Evolutionary conservation across 2,888 invertebrate genomes (phyloP).

Genomic region (Trachelus tabidus): DNA sequence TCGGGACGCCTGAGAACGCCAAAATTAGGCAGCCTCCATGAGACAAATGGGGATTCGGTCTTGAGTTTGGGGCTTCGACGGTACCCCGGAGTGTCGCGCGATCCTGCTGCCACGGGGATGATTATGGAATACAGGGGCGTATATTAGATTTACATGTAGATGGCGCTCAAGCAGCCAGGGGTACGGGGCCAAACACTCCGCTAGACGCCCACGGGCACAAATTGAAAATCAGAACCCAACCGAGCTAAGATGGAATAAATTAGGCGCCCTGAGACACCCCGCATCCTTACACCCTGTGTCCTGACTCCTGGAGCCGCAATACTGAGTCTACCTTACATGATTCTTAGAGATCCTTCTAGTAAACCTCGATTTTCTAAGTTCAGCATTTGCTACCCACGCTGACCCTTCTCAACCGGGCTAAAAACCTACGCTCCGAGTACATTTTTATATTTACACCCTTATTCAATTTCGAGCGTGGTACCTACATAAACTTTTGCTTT

Average conservation of each 20-base stretch:
- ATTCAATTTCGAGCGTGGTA: neutral
- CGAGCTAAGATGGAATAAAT: conserved; percentile 61
- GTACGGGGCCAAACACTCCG: conserved; percentile 17
- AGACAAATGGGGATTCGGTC: neutral
- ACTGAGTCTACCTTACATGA: neutral
- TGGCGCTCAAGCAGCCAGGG: conserved; percentile 55
- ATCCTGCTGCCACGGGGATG: conserved; percentile 17
- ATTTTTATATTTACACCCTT: neutral
- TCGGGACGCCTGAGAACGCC: neutral
- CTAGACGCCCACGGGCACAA: conserved; percentile 44
- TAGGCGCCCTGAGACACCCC: conserved; percentile 32
- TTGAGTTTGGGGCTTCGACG: neutral
- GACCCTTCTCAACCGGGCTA: neutral
- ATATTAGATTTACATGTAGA: conserved; percentile 64
- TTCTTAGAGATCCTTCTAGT: neutral
- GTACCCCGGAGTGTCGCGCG: neutral
- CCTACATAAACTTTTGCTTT: neutral
- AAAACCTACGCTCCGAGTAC: neutral
- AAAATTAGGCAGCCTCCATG: neutral
- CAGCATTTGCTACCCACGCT: no score
- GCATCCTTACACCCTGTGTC: neutral
- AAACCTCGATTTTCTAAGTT: neutral
- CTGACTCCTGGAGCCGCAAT: neutral
- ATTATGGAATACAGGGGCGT: conserved; percentile 44
- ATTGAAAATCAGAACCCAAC: conserved; percentile 56